phyloP scores from a whole-genome alignment of 1,140 invertebrate species.

The Ruditapes philippinarum region DNA sequence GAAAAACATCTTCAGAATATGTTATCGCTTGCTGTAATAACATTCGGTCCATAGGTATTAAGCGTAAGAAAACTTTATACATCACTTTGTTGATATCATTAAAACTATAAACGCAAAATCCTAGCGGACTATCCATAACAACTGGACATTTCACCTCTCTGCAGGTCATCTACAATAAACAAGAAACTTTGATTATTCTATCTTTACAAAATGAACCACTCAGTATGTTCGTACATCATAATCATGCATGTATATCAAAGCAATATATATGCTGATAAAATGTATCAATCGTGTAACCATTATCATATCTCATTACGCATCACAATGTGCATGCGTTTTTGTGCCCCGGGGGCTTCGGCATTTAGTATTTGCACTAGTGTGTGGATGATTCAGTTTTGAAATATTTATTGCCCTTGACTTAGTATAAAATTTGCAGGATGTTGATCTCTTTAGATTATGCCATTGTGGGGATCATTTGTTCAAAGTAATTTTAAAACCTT shows the following conservation, averaged over 20 bases:
- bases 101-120: background rate
- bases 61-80: background rate
- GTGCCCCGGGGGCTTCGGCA: too few relatives aligned
- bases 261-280: background rate
- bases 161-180: background rate
- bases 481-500: too few relatives aligned
- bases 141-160: background rate
- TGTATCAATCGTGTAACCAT: too few relatives aligned
- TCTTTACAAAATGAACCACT: background rate
- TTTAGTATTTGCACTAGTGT: too few relatives aligned
- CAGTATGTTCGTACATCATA: background rate
- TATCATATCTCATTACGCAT: too few relatives aligned
- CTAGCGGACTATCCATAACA: background rate
- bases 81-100: background rate
- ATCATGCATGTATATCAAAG: background rate
- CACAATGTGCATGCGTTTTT: too few relatives aligned
- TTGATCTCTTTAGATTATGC: too few relatives aligned
- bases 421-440: too few relatives aligned
- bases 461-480: too few relatives aligned
- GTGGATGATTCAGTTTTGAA: too few relatives aligned
- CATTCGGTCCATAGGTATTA: background rate
- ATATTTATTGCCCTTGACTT: too few relatives aligned
- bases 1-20: background rate
- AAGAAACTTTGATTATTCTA: background rate
- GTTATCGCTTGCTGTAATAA: background rate